Base-by-base conservation (phyloP, 2,888 invertebrate genomes). In the Stictocephala bisonia region DNA sequence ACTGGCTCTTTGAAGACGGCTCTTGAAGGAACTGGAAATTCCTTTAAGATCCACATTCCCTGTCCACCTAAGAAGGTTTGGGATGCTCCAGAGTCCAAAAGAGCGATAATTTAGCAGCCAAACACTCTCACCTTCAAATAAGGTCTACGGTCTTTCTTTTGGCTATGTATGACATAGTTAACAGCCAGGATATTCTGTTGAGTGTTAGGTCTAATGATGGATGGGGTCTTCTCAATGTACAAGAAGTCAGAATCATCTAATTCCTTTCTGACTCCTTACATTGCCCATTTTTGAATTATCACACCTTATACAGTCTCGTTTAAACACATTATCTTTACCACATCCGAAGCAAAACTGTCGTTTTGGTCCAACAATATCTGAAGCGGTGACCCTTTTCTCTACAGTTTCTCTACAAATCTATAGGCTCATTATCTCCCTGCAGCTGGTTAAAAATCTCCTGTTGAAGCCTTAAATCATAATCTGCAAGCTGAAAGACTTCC, bases 391-490 rank as follows among this genome's bases (percentile, higher is more conserved):
- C 71, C 1, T 0, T 29, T n/a, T 27, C 7, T 1, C 56, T 48
- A 71, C 71, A 73, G 40, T 75, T 75, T 67, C 44, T 50, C 56
- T 78, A 80, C 7, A 77, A 72, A 15, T 74, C 78, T 13, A 80
- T 77, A 4, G 73, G 24, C 68, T 81, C 80, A 50, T 77, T 74
- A 6, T 74, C 58, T 6, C 80, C 79, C 70, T 81, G 80, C 0
- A 76, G 77, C 1, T 79, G 70, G 9, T 56, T 44, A 18, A 72
- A 56, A 20, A 80, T 78, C 48, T 79, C 78, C n/a, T 78, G 75
- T 24, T 75, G 75, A 6, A 80, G 66, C 13, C 64, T 41, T 7
- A 79, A 75, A 24, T 79, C 78, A 60, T 79, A 79, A 64, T 78
- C 77, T 7, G 66, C 20, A 1, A 78, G 78, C 22, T 60, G 73